These are phyloP conservation scores for Bradysia coprophila DNA, from an alignment of 1,140 invertebrate genomes.

Conservation along the genomic window DNA sequence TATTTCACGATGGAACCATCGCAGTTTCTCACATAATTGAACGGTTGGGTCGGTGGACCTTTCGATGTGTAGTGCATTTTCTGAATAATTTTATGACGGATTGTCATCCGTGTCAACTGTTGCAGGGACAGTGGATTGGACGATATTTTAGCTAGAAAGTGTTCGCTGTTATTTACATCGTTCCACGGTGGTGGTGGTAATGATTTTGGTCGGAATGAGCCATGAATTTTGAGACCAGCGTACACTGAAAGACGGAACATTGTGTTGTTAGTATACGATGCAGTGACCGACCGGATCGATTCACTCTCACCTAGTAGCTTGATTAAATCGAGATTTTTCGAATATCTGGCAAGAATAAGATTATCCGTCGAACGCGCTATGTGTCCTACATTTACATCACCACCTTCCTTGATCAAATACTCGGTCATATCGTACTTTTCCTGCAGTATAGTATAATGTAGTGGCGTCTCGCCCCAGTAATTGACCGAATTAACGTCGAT, in stretches of 20 bases:
- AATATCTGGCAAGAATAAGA: not conserved
- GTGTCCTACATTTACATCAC: constrained; percentile 20
- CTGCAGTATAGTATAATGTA: constrained; percentile 26
- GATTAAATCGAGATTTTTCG: not conserved
- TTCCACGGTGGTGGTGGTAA: not conserved
- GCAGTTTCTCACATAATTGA: not conserved
- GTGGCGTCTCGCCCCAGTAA: constrained; percentile 28
- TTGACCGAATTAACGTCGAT: constrained; percentile 25
- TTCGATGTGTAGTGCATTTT: not conserved
- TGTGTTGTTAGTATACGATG: not conserved
- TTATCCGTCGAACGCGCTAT: not conserved
- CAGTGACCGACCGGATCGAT: not conserved
- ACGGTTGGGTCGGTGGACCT: not conserved
- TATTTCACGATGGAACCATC: not conserved
- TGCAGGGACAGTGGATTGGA: not conserved
- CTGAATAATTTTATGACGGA: not conserved
- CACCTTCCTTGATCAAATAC: constrained; percentile 27
- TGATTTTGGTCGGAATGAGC: not conserved
- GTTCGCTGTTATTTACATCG: not conserved
- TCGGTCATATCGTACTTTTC: constrained; percentile 24
- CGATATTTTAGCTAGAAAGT: not conserved
- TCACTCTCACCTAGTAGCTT: not conserved
- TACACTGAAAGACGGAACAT: not conserved
- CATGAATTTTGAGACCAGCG: not conserved
- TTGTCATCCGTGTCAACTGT: not conserved